Conservation (phyloP, 2,113 vertebrate genomes). For the Vidua macroura region DNA sequence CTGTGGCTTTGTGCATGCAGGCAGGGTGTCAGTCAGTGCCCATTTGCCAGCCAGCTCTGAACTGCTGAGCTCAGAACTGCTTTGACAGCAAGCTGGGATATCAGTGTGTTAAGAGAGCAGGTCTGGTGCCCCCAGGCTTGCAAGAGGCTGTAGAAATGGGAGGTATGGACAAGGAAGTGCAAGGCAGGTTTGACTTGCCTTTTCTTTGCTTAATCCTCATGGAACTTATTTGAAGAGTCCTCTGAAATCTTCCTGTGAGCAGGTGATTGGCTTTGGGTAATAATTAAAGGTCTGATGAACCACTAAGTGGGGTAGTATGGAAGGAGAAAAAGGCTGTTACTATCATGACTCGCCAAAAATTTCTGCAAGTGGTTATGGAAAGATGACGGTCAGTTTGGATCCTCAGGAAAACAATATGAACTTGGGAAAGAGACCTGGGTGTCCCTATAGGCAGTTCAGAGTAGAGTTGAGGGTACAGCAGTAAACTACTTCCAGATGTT, state of each 20-base stretch:
- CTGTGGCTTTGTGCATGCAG: background rate
- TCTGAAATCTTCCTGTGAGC: background rate
- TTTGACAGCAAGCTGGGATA: background rate
- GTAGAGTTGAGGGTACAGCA: background rate
- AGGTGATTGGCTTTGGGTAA: background rate
- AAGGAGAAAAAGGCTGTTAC: background rate
- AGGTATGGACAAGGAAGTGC: background rate
- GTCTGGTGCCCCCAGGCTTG: background rate
- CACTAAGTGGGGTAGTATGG: background rate
- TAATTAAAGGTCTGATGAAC: background rate
- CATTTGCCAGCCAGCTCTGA: background rate
- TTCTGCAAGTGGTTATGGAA: background rate
- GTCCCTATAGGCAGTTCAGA: background rate
- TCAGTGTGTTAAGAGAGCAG: background rate
- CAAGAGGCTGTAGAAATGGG: background rate
- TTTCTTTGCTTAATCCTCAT: background rate
- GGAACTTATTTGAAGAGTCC: background rate
- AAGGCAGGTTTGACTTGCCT: background rate
- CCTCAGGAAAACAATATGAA: background rate
- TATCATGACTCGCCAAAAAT: background rate
- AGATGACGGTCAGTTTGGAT: background rate
- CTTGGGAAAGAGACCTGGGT: background rate
- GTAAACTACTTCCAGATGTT: background rate
- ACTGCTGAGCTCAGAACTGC: background rate
- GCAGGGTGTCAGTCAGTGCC: slow-evolving; percentile 31